These are phyloP conservation scores for Hippoglossus stenolepis DNA, from an alignment of 2,113 vertebrate genomes.

Conservation along the genomic window DNA sequence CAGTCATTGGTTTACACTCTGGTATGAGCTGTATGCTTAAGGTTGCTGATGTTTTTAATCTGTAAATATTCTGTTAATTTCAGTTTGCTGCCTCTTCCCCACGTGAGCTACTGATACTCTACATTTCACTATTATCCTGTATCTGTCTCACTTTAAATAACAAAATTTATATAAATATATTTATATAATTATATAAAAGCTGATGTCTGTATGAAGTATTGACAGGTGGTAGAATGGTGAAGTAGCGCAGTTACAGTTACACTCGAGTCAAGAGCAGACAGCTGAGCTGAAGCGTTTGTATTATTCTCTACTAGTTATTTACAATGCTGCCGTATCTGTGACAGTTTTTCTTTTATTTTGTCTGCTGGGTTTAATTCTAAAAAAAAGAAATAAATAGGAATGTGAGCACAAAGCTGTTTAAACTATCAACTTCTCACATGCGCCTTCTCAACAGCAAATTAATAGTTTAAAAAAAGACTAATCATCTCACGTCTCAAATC, in stretches of 20 bases:
- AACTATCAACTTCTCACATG: not conserved
- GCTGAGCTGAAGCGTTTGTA: not conserved
- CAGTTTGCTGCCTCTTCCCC: not conserved
- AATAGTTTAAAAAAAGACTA: constrained; percentile 4
- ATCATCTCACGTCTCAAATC: constrained; percentile 48
- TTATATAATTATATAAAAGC: not conserved
- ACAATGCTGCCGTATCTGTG: no score
- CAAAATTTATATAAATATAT: no score
- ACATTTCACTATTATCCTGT: not conserved
- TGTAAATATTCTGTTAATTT: not conserved
- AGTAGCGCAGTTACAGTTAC: not conserved
- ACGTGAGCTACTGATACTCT: not conserved
- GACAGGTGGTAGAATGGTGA: not conserved
- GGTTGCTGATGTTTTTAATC: not conserved
- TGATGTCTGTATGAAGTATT: not conserved
- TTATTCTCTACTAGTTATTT: no score
- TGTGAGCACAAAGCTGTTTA: not conserved
- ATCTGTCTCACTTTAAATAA: no score
- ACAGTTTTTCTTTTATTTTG: no score
- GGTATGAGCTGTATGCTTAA: not conserved
- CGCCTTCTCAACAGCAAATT: not conserved
- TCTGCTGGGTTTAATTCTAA: no score
- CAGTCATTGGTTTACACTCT: not conserved
- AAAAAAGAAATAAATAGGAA: not conserved
- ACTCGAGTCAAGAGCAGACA: not conserved